These are phyloP conservation scores for Channa striata DNA, from an alignment of 2,797 vertebrate species.

Conservation along the genomic window DNA sequence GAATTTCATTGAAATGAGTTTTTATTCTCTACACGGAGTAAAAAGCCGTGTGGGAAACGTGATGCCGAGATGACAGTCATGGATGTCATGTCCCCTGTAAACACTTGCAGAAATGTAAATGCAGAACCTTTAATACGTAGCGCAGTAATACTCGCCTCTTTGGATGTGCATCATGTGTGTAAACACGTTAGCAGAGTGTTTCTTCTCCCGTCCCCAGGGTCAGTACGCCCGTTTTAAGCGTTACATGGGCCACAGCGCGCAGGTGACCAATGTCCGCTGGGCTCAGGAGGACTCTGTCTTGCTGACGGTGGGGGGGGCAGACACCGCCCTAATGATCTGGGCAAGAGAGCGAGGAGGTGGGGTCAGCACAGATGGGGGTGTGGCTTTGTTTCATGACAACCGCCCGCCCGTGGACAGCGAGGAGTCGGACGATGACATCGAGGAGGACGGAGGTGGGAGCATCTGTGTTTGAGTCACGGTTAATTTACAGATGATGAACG, in stretches of 20 bases:
- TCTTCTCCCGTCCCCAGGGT: constrained; percentile 81
- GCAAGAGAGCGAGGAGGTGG: constrained; percentile 85
- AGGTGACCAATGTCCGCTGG: constrained; percentile 95
- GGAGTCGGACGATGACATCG: constrained; percentile 93
- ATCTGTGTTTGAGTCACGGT: neutral
- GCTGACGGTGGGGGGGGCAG: constrained; percentile 93
- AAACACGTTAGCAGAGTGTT: neutral
- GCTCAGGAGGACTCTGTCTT: constrained; percentile 91
- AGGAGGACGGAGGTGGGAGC: constrained; percentile 93
- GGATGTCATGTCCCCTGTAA: no score
- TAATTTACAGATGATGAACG: no score
- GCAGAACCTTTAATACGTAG: no score
- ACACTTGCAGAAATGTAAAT: no score
- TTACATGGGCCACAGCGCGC: constrained; percentile 95
- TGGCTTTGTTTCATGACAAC: constrained; percentile 40
- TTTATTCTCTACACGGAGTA: no score
- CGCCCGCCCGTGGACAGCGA: constrained; percentile 89
- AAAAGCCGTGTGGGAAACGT: no score
- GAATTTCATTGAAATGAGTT: no score
- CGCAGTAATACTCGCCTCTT: no score
- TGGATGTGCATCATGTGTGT: neutral
- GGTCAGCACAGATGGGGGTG: constrained; percentile 79
- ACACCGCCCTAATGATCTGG: constrained; percentile 97
- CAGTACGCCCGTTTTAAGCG: constrained; percentile 94
- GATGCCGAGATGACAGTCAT: no score